phyloP scores from a whole-genome alignment of 2,888 invertebrate species.

The Melanostoma mellinum region DNA sequence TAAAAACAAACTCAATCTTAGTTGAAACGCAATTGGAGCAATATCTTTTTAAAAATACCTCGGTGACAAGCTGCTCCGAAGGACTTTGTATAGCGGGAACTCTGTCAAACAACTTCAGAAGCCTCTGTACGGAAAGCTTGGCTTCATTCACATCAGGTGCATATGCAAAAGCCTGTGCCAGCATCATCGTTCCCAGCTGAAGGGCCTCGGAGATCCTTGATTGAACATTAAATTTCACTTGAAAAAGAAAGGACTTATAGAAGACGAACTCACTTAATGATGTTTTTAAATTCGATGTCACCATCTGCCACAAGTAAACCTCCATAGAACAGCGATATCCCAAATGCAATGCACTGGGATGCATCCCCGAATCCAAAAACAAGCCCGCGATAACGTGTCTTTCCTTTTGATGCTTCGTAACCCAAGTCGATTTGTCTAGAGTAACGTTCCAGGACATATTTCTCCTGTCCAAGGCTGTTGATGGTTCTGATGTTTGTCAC shows the following conservation, averaged over 20 bases:
- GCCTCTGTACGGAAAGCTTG: slow-evolving; percentile 86
- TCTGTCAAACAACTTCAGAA: slow-evolving; percentile 86
- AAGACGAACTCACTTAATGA: slow-evolving; percentile 85
- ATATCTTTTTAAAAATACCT: slow-evolving; percentile 67
- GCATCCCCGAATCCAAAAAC: slow-evolving; percentile 89
- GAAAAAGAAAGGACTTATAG: slow-evolving; percentile 58
- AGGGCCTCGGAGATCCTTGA: slow-evolving; percentile 88
- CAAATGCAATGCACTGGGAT: slow-evolving; percentile 88
- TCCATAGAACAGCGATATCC: slow-evolving; percentile 88
- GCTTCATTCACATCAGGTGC: slow-evolving; percentile 90
- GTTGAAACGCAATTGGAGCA: neutral
- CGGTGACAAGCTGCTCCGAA: slow-evolving; percentile 77
- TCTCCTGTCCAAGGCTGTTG: slow-evolving; percentile 87
- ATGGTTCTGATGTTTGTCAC: slow-evolving; percentile 89
- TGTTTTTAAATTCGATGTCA: slow-evolving; percentile 85
- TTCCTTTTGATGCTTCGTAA: slow-evolving; percentile 83
- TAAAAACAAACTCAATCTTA: slow-evolving; percentile 75
- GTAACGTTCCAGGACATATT: slow-evolving; percentile 84
- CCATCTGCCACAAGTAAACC: slow-evolving; percentile 86
- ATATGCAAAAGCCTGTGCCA: slow-evolving; percentile 90
- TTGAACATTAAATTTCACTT: neutral
- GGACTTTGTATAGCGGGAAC: slow-evolving; percentile 84
- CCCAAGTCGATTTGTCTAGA: slow-evolving; percentile 83
- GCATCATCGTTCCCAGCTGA: slow-evolving; percentile 90
- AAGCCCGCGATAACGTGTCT: slow-evolving; percentile 85